Conservation (phyloP, 1,140 invertebrate genomes). For the Bombus affinis region DNA sequence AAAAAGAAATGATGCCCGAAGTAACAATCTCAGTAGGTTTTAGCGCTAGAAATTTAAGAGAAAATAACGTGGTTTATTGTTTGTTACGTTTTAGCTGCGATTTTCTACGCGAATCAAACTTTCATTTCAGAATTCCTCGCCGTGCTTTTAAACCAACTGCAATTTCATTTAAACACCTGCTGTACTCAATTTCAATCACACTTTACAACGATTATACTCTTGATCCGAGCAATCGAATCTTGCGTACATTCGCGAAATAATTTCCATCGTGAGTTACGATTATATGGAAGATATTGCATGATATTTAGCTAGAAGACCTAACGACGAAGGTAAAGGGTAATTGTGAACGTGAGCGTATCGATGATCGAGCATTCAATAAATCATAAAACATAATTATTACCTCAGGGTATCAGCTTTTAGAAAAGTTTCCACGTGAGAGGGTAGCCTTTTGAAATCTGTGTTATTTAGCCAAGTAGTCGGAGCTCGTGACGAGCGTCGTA, state of each 20-base stretch:
- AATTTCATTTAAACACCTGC: neutral
- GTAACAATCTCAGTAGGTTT: neutral
- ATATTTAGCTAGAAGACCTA: constrained; percentile 4
- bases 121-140: neutral
- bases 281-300: neutral
- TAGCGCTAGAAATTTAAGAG: neutral
- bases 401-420: neutral
- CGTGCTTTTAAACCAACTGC: neutral
- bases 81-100: neutral
- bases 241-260: neutral
- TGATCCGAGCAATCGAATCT: neutral
- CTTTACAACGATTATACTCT: no score
- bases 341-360: neutral
- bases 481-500: neutral
- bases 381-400: constrained; percentile 24
- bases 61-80: neutral
- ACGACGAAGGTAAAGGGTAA: neutral
- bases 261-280: neutral
- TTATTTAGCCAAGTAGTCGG: neutral
- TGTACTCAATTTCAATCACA: neutral
- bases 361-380: constrained; percentile 18
- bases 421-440: no score
- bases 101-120: neutral
- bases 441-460: neutral
- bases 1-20: neutral